Conservation (phyloP, 2,888 invertebrate genomes). For the Eilema caniola region DNA sequence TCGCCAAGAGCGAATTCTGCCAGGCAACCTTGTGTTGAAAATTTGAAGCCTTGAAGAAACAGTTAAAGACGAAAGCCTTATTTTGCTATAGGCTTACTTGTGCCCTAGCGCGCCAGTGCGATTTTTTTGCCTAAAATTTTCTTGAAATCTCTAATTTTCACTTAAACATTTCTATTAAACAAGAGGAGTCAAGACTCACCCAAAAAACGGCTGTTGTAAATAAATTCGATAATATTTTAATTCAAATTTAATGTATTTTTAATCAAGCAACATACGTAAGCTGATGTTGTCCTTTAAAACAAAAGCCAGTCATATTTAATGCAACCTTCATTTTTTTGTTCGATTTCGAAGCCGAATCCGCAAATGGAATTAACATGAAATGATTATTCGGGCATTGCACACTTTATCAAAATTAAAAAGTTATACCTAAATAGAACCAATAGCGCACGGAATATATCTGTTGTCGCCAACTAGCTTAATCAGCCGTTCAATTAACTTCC, state of each 20-base stretch:
- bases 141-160: too few species aligned
- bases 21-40: neutral
- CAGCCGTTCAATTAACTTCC: too few species aligned
- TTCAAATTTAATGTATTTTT: neutral
- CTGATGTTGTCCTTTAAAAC: neutral
- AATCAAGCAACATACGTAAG: neutral
- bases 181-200: too few species aligned
- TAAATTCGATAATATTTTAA: neutral
- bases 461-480: too few species aligned
- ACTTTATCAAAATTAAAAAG: neutral
- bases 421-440: neutral
- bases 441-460: neutral
- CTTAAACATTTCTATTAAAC: too few species aligned
- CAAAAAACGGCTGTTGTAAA: neutral
- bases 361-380: too few species aligned
- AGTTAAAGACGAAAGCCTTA: neutral
- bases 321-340: too few species aligned
- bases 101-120: neutral
- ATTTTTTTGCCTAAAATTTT: neutral
- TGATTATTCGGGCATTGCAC: too few species aligned
- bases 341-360: neutral
- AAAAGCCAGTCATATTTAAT: neutral
- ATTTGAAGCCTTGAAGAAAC: neutral
- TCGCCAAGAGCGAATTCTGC: neutral
- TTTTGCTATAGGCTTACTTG: neutral